These are phyloP conservation scores for Fratercula arctica DNA, from an alignment of 2,797 vertebrate genomes.

Conservation along the genomic window DNA sequence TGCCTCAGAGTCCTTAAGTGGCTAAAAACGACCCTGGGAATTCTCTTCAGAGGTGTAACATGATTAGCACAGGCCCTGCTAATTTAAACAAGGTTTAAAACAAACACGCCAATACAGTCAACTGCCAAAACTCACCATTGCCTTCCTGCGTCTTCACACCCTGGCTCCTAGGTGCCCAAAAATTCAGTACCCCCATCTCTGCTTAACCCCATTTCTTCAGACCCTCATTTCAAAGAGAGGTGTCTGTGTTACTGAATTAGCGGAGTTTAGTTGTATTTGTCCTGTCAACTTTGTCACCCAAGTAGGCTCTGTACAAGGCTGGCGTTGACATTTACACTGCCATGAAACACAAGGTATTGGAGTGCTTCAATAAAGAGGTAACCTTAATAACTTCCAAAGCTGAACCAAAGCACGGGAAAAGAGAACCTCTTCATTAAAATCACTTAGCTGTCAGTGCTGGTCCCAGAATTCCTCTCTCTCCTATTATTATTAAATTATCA, in stretches of 20 bases:
- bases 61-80: background rate
- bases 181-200: background rate
- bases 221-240: background rate
- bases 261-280: background rate
- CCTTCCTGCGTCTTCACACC: background rate
- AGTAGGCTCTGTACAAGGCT: background rate
- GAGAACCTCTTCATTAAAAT: constrained; percentile 45
- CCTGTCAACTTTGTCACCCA: background rate
- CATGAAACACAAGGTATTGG: background rate
- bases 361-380: background rate
- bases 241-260: background rate
- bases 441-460: background rate
- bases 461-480: constrained; percentile 21
- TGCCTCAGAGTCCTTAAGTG: background rate
- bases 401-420: background rate
- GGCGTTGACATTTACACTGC: background rate
- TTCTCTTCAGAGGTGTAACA: background rate
- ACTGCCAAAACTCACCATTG: background rate
- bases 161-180: background rate
- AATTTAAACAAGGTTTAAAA: background rate
- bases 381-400: background rate
- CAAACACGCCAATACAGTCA: background rate
- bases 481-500: constrained; percentile 51
- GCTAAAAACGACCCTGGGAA: background rate
- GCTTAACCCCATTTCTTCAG: background rate